Conservation (phyloP, 2,888 invertebrate genomes). For the Oasisia sp. region DNA sequence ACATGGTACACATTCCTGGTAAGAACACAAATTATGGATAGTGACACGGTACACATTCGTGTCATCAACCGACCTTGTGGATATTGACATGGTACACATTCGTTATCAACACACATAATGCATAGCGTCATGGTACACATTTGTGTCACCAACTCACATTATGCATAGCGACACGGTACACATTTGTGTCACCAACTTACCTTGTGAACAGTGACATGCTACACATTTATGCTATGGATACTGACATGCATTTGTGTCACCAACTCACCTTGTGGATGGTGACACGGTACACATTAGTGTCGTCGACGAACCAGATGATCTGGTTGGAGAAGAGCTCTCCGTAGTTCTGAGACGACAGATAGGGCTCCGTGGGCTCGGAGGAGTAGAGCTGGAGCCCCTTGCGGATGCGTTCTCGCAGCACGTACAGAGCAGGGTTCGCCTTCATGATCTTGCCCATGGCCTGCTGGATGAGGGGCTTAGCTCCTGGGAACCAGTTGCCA, state of each 20-base stretch:
- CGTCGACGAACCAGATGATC: constrained; percentile 99
- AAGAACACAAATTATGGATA: constrained; percentile 82
- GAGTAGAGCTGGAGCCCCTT: constrained; percentile 98
- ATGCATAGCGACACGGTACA: background rate
- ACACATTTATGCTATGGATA: background rate
- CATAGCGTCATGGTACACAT: too few relatives aligned
- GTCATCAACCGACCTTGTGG: constrained; percentile 93
- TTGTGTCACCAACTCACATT: background rate
- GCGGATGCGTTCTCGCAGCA: constrained; percentile 95
- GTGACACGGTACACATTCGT: constrained; percentile 99
- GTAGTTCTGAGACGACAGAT: constrained; percentile 98
- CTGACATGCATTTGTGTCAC: background rate
- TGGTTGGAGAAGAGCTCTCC: constrained; percentile 99
- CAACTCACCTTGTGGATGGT: constrained; percentile 88
- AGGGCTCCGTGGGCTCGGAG: constrained; percentile 99
- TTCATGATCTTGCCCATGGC: constrained; percentile 99
- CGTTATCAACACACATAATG: too few relatives aligned
- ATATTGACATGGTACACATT: too few relatives aligned
- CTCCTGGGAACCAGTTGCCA: constrained; percentile 99
- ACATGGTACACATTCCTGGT: background rate
- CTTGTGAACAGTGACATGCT: too few relatives aligned
- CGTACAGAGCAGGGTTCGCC: constrained; percentile 98
- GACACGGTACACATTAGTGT: constrained; percentile 98
- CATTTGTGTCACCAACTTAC: background rate
- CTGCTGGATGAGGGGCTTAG: constrained; percentile 97